Evolutionary conservation across 2,113 vertebrate species (phyloP), one percentile per base, ranked within the genome.

Genomic region (Bufo bufo): DNA sequence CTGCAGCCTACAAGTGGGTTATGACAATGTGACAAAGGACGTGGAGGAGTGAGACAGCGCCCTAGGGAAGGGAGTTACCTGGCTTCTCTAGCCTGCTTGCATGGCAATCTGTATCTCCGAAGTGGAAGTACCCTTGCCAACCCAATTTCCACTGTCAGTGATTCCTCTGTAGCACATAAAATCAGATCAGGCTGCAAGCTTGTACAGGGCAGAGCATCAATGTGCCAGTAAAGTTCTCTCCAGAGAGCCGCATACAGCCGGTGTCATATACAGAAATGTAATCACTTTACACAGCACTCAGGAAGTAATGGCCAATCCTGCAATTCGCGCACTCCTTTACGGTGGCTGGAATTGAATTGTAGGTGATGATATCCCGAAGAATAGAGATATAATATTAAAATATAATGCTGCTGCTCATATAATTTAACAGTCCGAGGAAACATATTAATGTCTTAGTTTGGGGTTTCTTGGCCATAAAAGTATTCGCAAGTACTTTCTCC

Each of bases 281-380:
- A 84, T 89, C 87, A 89, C 87, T 89, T 89, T 89, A 89, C 81
- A 84, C 81, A 78, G 87, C 58, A 84, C 87, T 89, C 81, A 77
- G 74, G 72, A 84, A 78, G 47, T 89, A 89, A 89, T 89, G 87
- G 87, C 56, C 87, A 89, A 89, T 84, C 59, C 72, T 77, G 82
- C 87, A 89, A 84, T 84, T 66, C 72, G 69, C 77, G 52, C 61
- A 58, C 81, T 77, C 82, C 81, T 89, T 89, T 84, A 78, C 87
- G 61, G 87, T 77, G 82, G 81, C 72, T 80, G 63, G 72, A 84
- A 84, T 84, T 89, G 87, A 89, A 84, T 89, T 89, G 71, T 84
- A 89, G 87, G 81, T 89, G 87, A 84, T 88, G 87, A 88, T 88
- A 88, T 88, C 87, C 87, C 74, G 80, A 84, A 88, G 87, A 88